Conservation (phyloP, 1,140 invertebrate genomes). For the Drosophila kanapiae region DNA sequence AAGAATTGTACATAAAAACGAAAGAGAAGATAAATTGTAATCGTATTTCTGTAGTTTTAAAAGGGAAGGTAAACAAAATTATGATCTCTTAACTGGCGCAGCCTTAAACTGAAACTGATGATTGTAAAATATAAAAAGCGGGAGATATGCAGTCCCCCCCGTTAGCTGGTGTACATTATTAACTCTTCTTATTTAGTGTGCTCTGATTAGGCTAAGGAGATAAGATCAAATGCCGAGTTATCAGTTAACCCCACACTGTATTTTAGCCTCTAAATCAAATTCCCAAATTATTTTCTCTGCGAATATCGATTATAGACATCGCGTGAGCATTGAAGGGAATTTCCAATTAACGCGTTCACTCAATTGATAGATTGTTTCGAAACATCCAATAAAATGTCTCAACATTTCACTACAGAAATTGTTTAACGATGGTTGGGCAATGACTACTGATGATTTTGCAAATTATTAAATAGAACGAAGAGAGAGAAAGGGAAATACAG, state of each 20-base stretch:
- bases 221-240: constrained; percentile 26
- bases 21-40: not conserved
- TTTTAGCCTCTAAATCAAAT: constrained; percentile 13
- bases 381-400: constrained; percentile 10
- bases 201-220: constrained; percentile 28
- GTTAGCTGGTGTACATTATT: not conserved
- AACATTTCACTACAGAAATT: not conserved
- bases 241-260: constrained; percentile 4
- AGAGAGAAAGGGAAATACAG: not conserved
- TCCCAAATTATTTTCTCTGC: not conserved
- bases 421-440: not conserved
- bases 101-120: not conserved
- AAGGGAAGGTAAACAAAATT: not conserved
- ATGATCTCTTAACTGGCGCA: not conserved
- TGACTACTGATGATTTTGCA: not conserved
- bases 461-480: not conserved
- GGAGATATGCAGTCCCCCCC: constrained; percentile 5
- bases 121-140: constrained; percentile 7
- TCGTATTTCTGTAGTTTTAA: not conserved
- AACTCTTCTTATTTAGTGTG: constrained; percentile 13
- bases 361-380: constrained; percentile 23
- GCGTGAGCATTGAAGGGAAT: constrained; percentile 9
- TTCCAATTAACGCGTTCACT: constrained; percentile 24
- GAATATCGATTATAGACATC: constrained; percentile 1
- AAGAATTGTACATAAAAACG: not conserved